Evolutionary conservation across 2,888 invertebrate genomes (phyloP), one percentile per base, ranked within the genome.

Genomic region (Thecophora atra): DNA sequence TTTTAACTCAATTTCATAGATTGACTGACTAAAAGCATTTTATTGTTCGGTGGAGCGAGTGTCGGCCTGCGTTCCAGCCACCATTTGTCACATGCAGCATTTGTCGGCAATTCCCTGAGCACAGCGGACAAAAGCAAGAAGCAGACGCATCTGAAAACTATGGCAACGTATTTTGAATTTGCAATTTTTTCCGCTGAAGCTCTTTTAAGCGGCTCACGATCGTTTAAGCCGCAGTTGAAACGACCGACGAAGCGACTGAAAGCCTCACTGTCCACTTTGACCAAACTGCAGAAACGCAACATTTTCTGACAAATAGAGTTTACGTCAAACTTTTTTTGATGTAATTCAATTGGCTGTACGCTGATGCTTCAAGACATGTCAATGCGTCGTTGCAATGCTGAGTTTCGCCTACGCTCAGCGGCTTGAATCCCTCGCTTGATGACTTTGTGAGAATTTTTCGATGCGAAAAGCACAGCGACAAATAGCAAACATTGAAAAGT

Each of bases 181-280:
- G n/a, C 21, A 63, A 70, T 72, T 72, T 70, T 60, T 67, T 70
- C n/a, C 1, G 24, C 44, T 28, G 21, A 5, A 51, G 54, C 11
- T 37, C 37, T 6, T 37, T 47, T 69, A 69, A 70, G 44, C 51
- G 28, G 19, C 60, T 70, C 69, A 68, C 72, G 74, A 74, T 72
- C 72, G 68, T 68, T 72, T 74, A 72, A 72, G 71, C 72, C 75
- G 76, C 79, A 79, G 80, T 80, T 78, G 80, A 37, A 51, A 51
- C 19, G n/a, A 21, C 17, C 17, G 17, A 47, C 15, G 42, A n/a
- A n/a, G n/a, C 13, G 21, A 37, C 37, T 37, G 37, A 37, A 6
- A 6, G 7, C 37, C 37, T 37, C 37, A 6, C 37, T 37, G 7
- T 11, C 37, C 3, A 1, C 37, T 11, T 37, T 37, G 37, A 15